Conservation (phyloP, 2,113 vertebrate species). For the Thamnophis sirtalis region DNA sequence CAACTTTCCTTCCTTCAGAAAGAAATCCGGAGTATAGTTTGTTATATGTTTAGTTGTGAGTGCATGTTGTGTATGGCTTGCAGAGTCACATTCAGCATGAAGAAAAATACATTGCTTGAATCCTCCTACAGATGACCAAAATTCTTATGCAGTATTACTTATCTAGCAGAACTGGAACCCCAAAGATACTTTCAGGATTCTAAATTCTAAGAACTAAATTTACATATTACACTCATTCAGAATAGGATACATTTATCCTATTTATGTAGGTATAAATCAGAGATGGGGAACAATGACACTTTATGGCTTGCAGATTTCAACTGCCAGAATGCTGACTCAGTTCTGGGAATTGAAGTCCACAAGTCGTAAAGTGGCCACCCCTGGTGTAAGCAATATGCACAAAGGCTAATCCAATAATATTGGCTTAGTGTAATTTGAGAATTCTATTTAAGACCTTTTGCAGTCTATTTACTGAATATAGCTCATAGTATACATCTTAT, state of each 20-base stretch:
- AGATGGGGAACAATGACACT: too few species aligned
- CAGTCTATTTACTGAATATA: neutral
- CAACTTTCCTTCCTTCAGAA: neutral
- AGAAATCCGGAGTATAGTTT: neutral
- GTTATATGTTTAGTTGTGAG: neutral
- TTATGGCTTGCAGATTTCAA: too few species aligned
- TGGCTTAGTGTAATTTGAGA: neutral
- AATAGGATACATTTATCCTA: neutral
- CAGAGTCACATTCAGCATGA: neutral
- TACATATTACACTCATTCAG: neutral
- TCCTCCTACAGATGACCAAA: neutral
- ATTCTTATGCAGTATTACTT: neutral
- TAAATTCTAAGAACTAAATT: neutral
- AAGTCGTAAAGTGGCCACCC: neutral
- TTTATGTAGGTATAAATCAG: neutral
- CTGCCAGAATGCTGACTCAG: too few species aligned
- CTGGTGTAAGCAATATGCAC: neutral
- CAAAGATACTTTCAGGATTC: neutral
- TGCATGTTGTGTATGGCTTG: neutral
- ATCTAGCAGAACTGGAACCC: neutral
- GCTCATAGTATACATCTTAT: neutral
- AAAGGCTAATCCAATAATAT: neutral
- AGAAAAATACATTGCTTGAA: neutral
- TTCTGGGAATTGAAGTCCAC: too few species aligned
- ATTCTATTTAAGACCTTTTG: neutral